A percentile compares a stretch with the other conserved stretches of the same genome.
These are phyloP conservation scores for Phrynocephalus versicolor DNA, from an alignment of 2,113 vertebrate genomes.

Conservation along the genomic window DNA sequence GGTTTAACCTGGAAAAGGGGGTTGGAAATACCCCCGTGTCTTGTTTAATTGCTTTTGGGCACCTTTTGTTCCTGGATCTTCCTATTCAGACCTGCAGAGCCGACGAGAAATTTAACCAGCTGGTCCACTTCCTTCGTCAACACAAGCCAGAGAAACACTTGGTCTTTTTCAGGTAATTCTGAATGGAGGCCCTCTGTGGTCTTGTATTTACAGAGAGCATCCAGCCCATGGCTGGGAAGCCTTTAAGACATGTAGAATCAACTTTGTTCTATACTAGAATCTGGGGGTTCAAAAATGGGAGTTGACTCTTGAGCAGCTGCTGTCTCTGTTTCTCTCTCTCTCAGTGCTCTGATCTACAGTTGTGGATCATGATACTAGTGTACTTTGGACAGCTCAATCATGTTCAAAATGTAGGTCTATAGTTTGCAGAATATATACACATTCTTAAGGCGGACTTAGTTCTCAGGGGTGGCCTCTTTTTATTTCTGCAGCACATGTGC, in stretches of 20 bases:
- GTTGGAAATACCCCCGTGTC: neutral
- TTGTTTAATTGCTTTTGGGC: neutral
- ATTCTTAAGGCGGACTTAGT: too few species aligned
- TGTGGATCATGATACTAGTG: too few species aligned
- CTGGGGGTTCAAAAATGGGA: too few species aligned
- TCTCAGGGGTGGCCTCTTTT: neutral
- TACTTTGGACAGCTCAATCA: too few species aligned
- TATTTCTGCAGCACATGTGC: constrained; percentile 85
- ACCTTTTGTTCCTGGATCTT: constrained; percentile 12
- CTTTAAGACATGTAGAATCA: neutral
- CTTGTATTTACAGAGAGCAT: too few species aligned
- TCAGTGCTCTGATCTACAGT: too few species aligned
- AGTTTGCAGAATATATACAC: too few species aligned
- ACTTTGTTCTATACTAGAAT: too few species aligned
- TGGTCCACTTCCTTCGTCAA: constrained; percentile 90
- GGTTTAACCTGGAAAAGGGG: neutral
- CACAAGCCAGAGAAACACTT: constrained; percentile 92
- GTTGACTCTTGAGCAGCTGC: too few species aligned
- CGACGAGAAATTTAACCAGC: constrained; percentile 92
- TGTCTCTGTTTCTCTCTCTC: too few species aligned
- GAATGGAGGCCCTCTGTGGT: neutral
- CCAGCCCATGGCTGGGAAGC: neutral
- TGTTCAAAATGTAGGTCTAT: too few species aligned
- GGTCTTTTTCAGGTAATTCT: constrained; percentile 91
- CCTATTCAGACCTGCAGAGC: constrained; percentile 82